Evolutionary conservation across 2,113 vertebrate genomes (phyloP).

Genomic region (Notothenia coriiceps): DNA sequence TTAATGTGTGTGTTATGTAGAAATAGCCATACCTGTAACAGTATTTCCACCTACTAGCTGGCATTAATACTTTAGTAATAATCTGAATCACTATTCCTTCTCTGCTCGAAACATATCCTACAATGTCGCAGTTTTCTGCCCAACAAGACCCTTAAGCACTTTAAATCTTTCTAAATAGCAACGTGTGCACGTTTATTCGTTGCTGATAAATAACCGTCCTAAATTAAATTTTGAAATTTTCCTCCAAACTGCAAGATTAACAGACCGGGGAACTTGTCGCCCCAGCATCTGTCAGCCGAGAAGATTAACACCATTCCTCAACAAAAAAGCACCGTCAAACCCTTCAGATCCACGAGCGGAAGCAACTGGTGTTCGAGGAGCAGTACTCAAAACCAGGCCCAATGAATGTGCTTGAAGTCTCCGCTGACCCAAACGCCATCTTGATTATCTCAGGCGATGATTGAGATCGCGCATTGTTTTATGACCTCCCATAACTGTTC

Average conservation of each 20-base stretch:
- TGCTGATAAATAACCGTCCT: slow-evolving; percentile 4
- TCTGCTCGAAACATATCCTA: not conserved
- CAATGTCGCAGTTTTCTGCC: not conserved
- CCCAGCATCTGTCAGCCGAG: slow-evolving; percentile 35
- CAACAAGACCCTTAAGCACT: not conserved
- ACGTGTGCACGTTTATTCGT: not conserved
- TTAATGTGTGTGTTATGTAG: too few relatives aligned
- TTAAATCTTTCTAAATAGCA: not conserved
- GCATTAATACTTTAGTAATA: too few relatives aligned
- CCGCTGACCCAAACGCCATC: slow-evolving; percentile 22
- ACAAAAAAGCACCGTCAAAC: slow-evolving; percentile 33
- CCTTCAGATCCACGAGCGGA: slow-evolving; percentile 24
- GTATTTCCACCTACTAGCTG: too few relatives aligned
- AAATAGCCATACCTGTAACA: too few relatives aligned
- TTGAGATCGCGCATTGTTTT: slow-evolving; percentile 63
- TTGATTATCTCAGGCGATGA: slow-evolving; percentile 38
- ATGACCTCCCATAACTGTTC: slow-evolving; percentile 64
- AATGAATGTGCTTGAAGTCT: slow-evolving; percentile 44
- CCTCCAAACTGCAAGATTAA: slow-evolving; percentile 21
- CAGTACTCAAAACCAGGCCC: slow-evolving; percentile 39
- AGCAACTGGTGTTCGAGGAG: slow-evolving; percentile 3
- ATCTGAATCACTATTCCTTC: not conserved
- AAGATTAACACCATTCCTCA: slow-evolving; percentile 55
- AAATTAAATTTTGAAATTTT: slow-evolving; percentile 28
- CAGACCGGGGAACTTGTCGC: slow-evolving; percentile 1